These are phyloP conservation scores for honey bee (Apis mellifera) DNA, from an alignment of 1,140 invertebrate genomes.

Conservation along the genomic window DNA sequence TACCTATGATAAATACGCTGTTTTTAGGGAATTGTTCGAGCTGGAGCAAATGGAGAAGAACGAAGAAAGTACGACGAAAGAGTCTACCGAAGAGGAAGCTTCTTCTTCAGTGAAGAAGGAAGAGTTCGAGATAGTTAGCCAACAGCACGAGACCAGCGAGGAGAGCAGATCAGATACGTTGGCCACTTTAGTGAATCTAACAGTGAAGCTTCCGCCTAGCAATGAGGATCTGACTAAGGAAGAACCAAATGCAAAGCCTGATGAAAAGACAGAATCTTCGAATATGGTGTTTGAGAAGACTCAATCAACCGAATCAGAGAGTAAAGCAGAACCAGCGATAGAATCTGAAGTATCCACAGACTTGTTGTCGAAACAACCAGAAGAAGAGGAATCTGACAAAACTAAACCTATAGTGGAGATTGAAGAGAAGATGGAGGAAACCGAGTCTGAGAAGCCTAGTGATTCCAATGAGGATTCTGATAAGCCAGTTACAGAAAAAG, in stretches of 20 bases:
- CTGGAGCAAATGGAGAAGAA: conserved; percentile 83
- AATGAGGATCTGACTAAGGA: conserved; percentile 53
- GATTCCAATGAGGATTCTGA: conserved; percentile 47
- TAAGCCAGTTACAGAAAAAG: conserved; percentile 40
- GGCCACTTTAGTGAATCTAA: conserved; percentile 69
- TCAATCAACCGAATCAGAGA: conserved; percentile 31
- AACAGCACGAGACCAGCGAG: conserved; percentile 4
- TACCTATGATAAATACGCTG: conserved; percentile 90
- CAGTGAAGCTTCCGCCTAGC: conserved; percentile 70
- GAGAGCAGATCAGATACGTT: conserved; percentile 43
- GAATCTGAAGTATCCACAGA: conserved; percentile 40
- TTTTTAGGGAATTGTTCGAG: conserved; percentile 90
- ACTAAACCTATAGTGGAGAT: conserved; percentile 18
- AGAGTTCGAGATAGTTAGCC: conserved; percentile 29
- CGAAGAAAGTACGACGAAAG: conserved; percentile 58
- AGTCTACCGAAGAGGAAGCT: conserved; percentile 68
- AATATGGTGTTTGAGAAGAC: conserved; percentile 23
- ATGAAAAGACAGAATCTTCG: conserved; percentile 31
- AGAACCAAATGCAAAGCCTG: not conserved
- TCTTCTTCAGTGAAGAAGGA: conserved; percentile 58
- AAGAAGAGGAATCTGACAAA: conserved; percentile 49
- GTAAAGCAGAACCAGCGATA: conserved; percentile 11
- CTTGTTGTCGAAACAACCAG: conserved; percentile 25
- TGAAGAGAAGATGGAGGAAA: conserved; percentile 37
- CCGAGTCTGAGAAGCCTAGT: conserved; percentile 36